Base-by-base conservation (phyloP, 1,140 invertebrate species). In the Bradynema listronoti region DNA sequence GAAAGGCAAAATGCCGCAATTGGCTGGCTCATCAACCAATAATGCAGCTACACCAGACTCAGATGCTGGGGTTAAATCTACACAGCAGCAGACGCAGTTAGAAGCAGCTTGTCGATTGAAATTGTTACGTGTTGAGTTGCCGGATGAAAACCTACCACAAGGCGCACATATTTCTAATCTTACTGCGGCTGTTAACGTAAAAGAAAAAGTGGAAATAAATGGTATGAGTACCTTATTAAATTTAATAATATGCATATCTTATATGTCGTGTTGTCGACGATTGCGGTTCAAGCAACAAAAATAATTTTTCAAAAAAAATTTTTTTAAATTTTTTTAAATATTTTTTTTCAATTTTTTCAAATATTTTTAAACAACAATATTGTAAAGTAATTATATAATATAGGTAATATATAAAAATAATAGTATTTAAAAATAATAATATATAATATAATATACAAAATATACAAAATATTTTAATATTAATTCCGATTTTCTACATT, bases 131-230 rank as follows among this genome's bases (percentile, higher is more conserved):
- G 66, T 62, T 1, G 74, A 77, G 41, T 55, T 77, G 30, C 67
- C 75, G 4, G 63, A 77, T 4, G 74, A 77, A 1, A 49, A 64
- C 25, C 58, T 76, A 33, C 76, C 74, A 24, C 56, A 71, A 36
- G 71, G 63, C 30, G 65, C 49, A 14, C 62, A 72, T 11, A 24
- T 72, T 14, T 46, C 16, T 36, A 70, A 78, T 11, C 46, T 78
- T 2, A 51, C 34, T 9, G 75, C 73, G 47, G 69, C 75, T 30
- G 66, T 77, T 22, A 77, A 77, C 58, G 71, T 77, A 24, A 77
- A 77, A 46, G 74, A 77, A 54, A 78, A 76, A 47, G 72, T 78
- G 32, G 74, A 77, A 42, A 61, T 77, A 25, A 78, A 77, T 51
- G 74, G 72, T 75, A 41, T 30, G 68, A 24, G 47, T 24, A 29